These are phyloP conservation scores for Atopsyche davidsoni DNA, from an alignment of 1,140 invertebrate species.

Conservation along the genomic window DNA sequence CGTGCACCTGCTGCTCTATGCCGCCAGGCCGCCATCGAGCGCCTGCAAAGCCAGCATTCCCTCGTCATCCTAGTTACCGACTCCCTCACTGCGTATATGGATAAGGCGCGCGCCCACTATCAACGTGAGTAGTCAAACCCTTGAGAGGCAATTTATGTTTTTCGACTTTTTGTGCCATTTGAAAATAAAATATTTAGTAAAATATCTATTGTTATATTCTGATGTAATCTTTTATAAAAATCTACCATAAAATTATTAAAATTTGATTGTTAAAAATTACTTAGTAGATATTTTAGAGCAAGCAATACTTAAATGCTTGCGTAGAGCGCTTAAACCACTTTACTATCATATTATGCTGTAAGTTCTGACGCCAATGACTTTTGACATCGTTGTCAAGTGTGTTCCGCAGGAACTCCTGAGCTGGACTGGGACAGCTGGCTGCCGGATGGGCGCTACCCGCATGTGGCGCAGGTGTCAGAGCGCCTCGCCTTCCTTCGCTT, in stretches of 20 bases:
- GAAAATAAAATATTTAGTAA: no score
- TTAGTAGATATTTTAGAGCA: constrained; percentile 10
- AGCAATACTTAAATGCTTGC: no score
- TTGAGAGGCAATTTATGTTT: no score
- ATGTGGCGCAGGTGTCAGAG: constrained; percentile 89
- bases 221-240: no score
- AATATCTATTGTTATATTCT: no score
- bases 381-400: neutral
- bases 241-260: no score
- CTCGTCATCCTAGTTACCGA: constrained; percentile 91
- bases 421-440: constrained; percentile 76
- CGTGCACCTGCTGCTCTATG: constrained; percentile 59
- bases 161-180: no score
- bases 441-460: constrained; percentile 86
- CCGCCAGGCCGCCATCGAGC: constrained; percentile 78
- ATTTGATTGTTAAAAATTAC: no score
- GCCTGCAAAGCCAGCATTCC: constrained; percentile 85
- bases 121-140: constrained; percentile 44
- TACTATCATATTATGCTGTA: neutral
- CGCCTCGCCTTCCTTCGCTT: constrained; percentile 91
- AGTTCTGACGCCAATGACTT: constrained; percentile 28
- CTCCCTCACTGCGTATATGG: constrained; percentile 90
- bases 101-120: constrained; percentile 66
- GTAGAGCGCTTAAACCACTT: no score
- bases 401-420: constrained; percentile 66